phyloP scores from a whole-genome alignment of 2,797 vertebrate genomes.

The Amazona finschi region DNA sequence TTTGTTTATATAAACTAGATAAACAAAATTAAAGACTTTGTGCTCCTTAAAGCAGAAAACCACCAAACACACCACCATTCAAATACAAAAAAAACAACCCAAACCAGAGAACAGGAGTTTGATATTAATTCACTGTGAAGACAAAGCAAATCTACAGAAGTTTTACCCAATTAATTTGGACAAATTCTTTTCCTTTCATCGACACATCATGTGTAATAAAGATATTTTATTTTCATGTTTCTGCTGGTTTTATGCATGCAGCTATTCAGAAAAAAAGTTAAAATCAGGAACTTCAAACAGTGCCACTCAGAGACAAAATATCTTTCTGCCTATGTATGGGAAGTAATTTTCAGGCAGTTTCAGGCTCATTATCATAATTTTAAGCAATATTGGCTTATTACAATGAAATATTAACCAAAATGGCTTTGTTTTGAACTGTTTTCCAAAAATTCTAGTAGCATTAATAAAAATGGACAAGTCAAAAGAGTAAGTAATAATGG shows the following conservation, averaged over 20 bases:
- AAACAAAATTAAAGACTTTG: background rate
- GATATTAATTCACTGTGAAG: background rate
- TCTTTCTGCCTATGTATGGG: background rate
- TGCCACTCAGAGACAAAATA: background rate
- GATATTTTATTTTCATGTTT: background rate
- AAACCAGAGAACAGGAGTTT: background rate
- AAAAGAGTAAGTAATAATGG: background rate
- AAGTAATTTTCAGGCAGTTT: conserved; percentile 42
- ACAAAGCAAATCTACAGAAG: background rate
- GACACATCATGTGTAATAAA: background rate
- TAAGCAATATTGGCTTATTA: background rate
- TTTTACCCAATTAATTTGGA: background rate
- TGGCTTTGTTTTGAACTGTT: background rate
- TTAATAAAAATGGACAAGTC: background rate
- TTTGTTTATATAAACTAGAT: background rate
- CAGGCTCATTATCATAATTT: background rate
- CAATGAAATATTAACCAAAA: background rate
- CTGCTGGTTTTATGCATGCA: background rate
- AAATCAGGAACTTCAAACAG: background rate
- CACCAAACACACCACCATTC: background rate
- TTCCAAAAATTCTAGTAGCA: background rate
- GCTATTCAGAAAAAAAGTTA: background rate
- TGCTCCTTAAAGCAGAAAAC: background rate
- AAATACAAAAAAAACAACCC: background rate
- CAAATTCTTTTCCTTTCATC: background rate